Conservation (phyloP, 1,140 invertebrate species). For the Delia radicum region DNA sequence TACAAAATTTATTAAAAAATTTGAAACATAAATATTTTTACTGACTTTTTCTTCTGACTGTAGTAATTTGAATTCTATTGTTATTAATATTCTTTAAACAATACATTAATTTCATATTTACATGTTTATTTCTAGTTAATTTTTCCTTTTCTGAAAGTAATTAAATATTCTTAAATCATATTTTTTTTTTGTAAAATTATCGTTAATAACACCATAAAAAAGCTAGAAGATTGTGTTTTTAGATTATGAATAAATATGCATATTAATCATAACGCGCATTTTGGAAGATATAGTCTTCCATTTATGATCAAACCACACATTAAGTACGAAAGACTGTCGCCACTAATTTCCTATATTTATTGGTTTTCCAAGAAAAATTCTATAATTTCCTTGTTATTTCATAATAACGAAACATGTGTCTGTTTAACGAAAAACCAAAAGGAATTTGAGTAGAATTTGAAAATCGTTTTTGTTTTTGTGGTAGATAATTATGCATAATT, state of each 20-base stretch:
- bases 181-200: neutral
- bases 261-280: neutral
- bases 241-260: neutral
- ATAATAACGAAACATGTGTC: neutral
- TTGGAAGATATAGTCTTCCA: neutral
- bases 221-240: neutral
- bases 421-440: neutral
- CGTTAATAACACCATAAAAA: neutral
- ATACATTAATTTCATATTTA: neutral
- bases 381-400: neutral
- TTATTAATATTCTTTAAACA: neutral
- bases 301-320: neutral
- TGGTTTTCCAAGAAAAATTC: neutral
- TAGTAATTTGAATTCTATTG: too few relatives aligned
- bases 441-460: neutral
- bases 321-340: neutral
- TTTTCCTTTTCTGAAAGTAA: neutral
- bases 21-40: too few relatives aligned
- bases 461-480: neutral
- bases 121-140: neutral
- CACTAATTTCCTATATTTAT: neutral
- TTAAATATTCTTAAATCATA: neutral
- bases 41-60: too few relatives aligned
- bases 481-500: neutral
- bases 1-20: too few relatives aligned